Evolutionary conservation across 2,113 vertebrate species (phyloP).

Genomic region (Nymphicus hollandicus): DNA sequence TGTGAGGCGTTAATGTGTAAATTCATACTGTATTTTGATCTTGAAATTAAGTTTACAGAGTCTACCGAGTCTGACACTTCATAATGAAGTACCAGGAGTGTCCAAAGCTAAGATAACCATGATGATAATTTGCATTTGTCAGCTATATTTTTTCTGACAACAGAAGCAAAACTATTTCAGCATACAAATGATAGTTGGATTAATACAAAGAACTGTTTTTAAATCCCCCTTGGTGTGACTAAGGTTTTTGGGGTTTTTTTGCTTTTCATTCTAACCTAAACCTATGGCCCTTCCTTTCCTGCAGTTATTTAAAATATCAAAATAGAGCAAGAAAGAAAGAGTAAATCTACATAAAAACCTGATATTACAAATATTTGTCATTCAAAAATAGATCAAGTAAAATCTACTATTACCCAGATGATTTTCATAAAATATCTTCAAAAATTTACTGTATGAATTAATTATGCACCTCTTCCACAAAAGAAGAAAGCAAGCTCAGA

Average conservation of each 20-base stretch:
- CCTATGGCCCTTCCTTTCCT: neutral
- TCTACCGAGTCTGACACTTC: neutral
- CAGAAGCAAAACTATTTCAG: constrained; percentile 13
- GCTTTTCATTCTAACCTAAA: neutral
- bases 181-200: neutral
- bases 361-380: neutral
- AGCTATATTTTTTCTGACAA: constrained; percentile 23
- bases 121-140: constrained; percentile 12
- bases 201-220: neutral
- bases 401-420: neutral
- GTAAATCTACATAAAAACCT: neutral
- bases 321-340: neutral
- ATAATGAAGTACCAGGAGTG: neutral
- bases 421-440: neutral
- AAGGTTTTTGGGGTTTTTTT: fast-evolving
- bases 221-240: neutral
- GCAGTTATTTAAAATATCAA: neutral
- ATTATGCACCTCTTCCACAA: neutral
- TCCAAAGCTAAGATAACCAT: constrained; percentile 13
- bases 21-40: neutral
- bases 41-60: constrained; percentile 14
- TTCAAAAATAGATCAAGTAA: neutral
- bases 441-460: neutral
- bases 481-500: neutral
- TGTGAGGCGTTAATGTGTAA: neutral